phyloP scores from a whole-genome alignment of 2,888 invertebrate genomes.

The Euspilapteryx auroguttella region DNA sequence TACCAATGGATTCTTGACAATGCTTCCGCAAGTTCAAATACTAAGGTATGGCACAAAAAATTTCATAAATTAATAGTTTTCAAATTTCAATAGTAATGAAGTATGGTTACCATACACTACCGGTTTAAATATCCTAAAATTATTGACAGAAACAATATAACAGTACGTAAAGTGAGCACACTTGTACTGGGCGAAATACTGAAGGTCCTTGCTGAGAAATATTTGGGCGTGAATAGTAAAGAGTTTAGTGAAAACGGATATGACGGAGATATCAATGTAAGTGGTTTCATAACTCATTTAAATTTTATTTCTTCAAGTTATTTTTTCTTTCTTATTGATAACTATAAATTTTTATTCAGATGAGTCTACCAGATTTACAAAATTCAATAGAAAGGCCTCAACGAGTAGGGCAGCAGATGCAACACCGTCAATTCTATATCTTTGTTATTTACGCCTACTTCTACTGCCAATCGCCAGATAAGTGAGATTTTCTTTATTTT shows the following conservation, averaged over 20 bases:
- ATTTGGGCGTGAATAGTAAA: constrained; percentile 19
- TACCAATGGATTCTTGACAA: constrained; percentile 28
- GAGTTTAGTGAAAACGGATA: constrained; percentile 13
- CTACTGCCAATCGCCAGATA: constrained; percentile 44
- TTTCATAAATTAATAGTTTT: too few species aligned
- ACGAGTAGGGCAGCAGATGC: constrained; percentile 25
- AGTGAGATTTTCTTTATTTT: constrained; percentile 17
- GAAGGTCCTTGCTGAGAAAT: constrained; percentile 31
- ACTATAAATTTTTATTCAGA: too few species aligned
- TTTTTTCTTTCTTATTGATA: too few species aligned
- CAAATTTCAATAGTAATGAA: too few species aligned
- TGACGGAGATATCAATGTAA: constrained; percentile 35
- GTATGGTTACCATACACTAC: too few species aligned
- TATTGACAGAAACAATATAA: constrained; percentile 21
- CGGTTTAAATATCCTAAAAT: not conserved
- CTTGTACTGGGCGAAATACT: constrained; percentile 37
- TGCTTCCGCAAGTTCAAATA: constrained; percentile 36
- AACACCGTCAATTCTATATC: constrained; percentile 34
- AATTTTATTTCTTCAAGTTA: constrained; percentile 6
- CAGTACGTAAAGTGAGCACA: constrained; percentile 36
- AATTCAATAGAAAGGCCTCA: constrained; percentile 34
- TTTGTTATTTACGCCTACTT: constrained; percentile 46
- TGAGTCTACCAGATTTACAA: constrained; percentile 38
- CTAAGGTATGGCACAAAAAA: too few species aligned
- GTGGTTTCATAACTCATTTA: constrained; percentile 8